Conservation (phyloP, 2,888 invertebrate genomes). For the Pseudeuparius sepicola region DNA sequence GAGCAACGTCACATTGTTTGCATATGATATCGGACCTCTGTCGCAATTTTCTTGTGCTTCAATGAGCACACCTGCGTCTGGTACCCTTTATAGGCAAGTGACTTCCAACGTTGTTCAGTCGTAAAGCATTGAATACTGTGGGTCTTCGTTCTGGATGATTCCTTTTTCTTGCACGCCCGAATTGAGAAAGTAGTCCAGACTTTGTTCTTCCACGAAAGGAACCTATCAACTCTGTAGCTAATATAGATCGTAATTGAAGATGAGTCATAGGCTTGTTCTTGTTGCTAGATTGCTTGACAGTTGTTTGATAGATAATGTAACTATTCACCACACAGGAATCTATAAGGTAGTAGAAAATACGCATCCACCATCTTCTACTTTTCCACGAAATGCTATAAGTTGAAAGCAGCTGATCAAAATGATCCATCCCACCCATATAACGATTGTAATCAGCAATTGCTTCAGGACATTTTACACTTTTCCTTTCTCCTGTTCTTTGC, state of each 20-base stretch:
- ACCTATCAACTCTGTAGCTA: too few relatives aligned
- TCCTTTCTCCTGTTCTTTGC: slow-evolving; percentile 20
- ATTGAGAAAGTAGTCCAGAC: too few relatives aligned
- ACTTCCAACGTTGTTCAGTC: slow-evolving; percentile 3
- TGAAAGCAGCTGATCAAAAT: slow-evolving; percentile 27
- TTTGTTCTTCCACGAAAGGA: too few relatives aligned
- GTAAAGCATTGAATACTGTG: too few relatives aligned
- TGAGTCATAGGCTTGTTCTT: too few relatives aligned
- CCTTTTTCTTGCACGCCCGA: too few relatives aligned
- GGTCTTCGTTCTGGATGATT: too few relatives aligned
- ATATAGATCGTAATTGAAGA: too few relatives aligned
- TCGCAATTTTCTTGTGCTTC: slow-evolving; percentile 1
- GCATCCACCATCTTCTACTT: slow-evolving; percentile 15
- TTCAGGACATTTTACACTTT: slow-evolving; percentile 24
- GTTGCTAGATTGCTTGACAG: too few relatives aligned
- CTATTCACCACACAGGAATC: too few relatives aligned
- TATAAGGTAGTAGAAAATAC: slow-evolving; percentile 3
- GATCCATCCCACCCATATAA: slow-evolving; percentile 30
- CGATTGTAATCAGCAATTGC: slow-evolving; percentile 27
- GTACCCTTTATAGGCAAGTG: slow-evolving; percentile 4
- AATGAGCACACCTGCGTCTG: not conserved
- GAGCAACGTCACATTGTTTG: not conserved
- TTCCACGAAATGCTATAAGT: slow-evolving; percentile 26
- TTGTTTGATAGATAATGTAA: too few relatives aligned
- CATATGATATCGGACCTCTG: slow-evolving; percentile 5